Base-by-base conservation (phyloP, 2,888 invertebrate genomes). In the Parapristionchus giblindavisi region DNA sequence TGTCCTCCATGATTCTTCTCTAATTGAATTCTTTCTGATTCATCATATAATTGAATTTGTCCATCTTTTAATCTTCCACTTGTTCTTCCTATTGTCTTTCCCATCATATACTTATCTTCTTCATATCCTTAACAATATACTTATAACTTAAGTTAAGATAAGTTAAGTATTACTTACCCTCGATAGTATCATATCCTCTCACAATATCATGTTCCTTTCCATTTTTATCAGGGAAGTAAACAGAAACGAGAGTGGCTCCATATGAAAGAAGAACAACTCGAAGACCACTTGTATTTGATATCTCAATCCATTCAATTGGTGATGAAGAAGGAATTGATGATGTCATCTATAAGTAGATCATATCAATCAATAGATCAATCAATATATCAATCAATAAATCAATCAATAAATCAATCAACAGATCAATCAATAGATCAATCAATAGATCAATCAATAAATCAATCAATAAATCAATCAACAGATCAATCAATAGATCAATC, bases 41-140 rank as follows among this genome's bases (percentile, higher is more conserved):
- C 63, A 3, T 48, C 71, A 54, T 43, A 29, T n/a, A 60, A 21
- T 14, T 58, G n/a, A 32, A 72, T 65, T 48, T 78, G 76, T 14
- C 80, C 83, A 40, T 80, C 76, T 51, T 82, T 74, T 8, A 84
- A 78, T 34, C 84, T 68, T 73, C 84, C 84, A 14, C 80, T 79
- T 27, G 82, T 80, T 24, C 84, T 66, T 0, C 84, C 84, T 24
- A 84, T 80, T 3, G 84, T 84, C 51, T 77, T 76, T 56, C 84
- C 84, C 27, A 84, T 71, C 36, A 78, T 77, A 1, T 74, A 76
- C 3, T 63, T 66, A 52, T 82, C 81, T 21, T 77, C 61, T 56
- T 77, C 34, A 66, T 82, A 84, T 32, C 75, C 84, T 82, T 52
- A 51, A n/a, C n/a, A n/a, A 54, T n/a, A n/a, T 6, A 54, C 56